Base-by-base conservation (phyloP, 2,888 invertebrate genomes). In the Teleiodes luculella region DNA sequence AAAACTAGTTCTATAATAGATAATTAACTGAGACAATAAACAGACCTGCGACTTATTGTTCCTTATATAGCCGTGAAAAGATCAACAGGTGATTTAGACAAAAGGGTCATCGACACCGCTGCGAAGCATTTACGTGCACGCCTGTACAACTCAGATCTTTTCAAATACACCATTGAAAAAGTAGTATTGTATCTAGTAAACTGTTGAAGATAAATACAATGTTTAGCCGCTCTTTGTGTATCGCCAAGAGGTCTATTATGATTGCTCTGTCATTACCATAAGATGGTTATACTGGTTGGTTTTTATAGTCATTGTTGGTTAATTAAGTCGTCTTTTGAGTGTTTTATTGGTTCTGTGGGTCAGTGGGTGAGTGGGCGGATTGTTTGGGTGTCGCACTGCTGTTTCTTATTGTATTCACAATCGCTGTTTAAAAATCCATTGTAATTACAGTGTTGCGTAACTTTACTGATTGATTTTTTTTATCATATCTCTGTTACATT, bases 271-370 rank as follows among this genome's bases (percentile, higher is more conserved):
- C 74, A 74, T 76, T 76, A 81, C 76, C 74, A 76, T 73, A 76
- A 78, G 74, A 73, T 70, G 72, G 61, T 59, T 66, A 68, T 69
- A 67, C 68, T 76, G 64, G 79, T 79, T 73, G 70, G 70, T 72
- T 80, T 78, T 78, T 79, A 72, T 66, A 70, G 70, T 76, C 72
- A 76, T 81, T 81, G 79, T 80, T 75, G 64, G 70, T 65, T 81
- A 86, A 86, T 86, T 82, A 80, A 80, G 76, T 70, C 62, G 67
- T 77, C 64, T 67, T 70, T 75, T 70, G 64, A 68, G 65, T 72
- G 62, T 77, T 78, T 71, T 76, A 80, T 80, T 78, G 66, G 72
- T 74, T 74, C 76, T 77, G 51, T 80, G 69, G 78, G 82, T 80
- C 75, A 83, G 67, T 67, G 65, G 74, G 81, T 66, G 68, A 74